Conservation (phyloP, 2,113 vertebrate genomes). For the Rousettus leschenaultii region DNA sequence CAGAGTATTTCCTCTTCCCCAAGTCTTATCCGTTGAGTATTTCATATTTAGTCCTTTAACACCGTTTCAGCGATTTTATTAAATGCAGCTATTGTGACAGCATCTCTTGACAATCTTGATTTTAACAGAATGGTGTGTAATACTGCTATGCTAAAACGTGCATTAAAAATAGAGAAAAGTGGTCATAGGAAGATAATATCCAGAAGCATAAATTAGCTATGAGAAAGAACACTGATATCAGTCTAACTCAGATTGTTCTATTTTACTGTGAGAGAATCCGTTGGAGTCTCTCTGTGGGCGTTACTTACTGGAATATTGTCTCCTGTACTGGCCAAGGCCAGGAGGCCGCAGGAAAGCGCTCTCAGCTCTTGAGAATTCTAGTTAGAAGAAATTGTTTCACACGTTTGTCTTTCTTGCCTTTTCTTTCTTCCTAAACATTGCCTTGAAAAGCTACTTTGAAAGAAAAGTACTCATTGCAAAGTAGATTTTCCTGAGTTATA, state of each 20-base stretch:
- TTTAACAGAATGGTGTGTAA: constrained; percentile 3
- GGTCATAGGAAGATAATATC: not conserved
- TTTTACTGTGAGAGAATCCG: not conserved
- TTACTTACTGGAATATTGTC: not conserved
- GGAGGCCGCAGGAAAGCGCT: not conserved
- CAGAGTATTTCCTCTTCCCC: not conserved
- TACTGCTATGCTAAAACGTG: not conserved
- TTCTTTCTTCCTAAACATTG: not conserved
- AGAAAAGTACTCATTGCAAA: not conserved
- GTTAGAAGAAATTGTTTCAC: not conserved
- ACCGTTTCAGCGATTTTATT: not conserved
- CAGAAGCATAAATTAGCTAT: not conserved
- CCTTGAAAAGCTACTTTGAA: not conserved
- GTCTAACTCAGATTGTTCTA: not conserved
- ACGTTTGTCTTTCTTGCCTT: not conserved
- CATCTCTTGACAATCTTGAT: not conserved
- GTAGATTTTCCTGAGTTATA: not conserved
- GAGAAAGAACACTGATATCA: not conserved
- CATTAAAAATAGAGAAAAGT: not conserved
- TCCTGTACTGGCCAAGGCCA: not conserved
- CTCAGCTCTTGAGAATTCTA: not conserved
- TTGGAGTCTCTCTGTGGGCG: not conserved
- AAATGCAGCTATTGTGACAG: not conserved
- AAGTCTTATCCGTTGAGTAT: not conserved
- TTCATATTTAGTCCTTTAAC: not conserved